Base-by-base conservation (phyloP, 1,140 invertebrate species). In the Chymomyza costata region DNA sequence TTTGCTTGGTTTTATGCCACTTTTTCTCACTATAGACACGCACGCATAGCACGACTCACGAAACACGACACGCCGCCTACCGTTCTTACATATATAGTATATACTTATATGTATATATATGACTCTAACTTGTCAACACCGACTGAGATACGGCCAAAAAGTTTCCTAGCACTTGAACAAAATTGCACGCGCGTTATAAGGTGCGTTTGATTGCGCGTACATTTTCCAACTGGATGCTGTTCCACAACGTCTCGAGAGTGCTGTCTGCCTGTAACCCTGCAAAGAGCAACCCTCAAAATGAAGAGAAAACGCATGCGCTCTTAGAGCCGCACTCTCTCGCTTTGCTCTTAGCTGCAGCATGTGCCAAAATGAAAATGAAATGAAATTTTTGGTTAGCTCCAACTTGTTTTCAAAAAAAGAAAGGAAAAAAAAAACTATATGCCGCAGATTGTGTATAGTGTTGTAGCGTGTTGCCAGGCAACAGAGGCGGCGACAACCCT, bases 151-250 rank as follows among this genome's bases (percentile, higher is more conserved):
- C 43, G 53, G 31, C 13, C 16, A 30, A n/a, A n/a, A n/a, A 17
- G 13, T 37, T 46, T 44, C 14, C n/a, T n/a, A n/a, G n/a, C n/a
- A n/a, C n/a, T 18, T 44, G 44, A 34, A 25, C 21, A 25, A 25
- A 25, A 44, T 47, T 51, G 41, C 57, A 32, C 40, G 71, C 71
- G 71, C 71, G 71, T 62, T 76, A 71, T 78, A 53, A 19, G 71
- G 52, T 76, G 71, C 73, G 71, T 76, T 71, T 70, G 21, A 76
- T 32, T 76, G 58, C 71, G 71, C 71, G 67, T 80, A 73, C 67
- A 65, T 80, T 78, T 78, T 80, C 73, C 71, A 78, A 78, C 71
- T 78, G 71, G 71, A 78, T 78, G 73, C 71, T 78, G 63, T 51
- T 55, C 30, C 28, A 38, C 30, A 8, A 44, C 45, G 39, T 51